Evolutionary conservation across 2,888 invertebrate genomes (phyloP), one percentile per base, ranked within the genome.

Genomic region (Caenorhabditis doughertyi): DNA sequence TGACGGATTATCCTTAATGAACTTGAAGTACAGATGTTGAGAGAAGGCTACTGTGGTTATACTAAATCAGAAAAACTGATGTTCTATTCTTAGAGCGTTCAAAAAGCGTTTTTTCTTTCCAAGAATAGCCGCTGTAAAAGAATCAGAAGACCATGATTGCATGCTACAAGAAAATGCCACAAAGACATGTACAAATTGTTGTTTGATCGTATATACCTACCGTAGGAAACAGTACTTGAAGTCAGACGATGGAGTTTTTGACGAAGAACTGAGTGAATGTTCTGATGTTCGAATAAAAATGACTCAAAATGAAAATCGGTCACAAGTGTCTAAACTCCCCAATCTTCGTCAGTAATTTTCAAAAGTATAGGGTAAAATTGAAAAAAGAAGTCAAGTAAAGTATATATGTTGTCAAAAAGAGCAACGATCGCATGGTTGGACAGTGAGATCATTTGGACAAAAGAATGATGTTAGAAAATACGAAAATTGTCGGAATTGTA

Each of bases 231-330:
- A 42, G 13, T 42, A 13, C 13, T 13, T 3, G 42, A 42, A 42
- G 13, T 5, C 3, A 42, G 13, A 11, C 32, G 9, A 9, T 32
- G 9, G 9, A 42, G 3, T 13, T 42, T 18, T 4, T n/a, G 18
- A 13, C n/a, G 7, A n/a, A 47, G 18, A 18, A 47, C 3, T 42
- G 18, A 18, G 18, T 18, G 13, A 18, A 18, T 18, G 44, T 18
- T 47, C 44, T 18, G 44, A 47, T 47, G 44, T 64, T 64, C 27
- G 27, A 49, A 58, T 51, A 51, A 58, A 62, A 64, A 49, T 64
- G 47, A 64, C n/a, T 62, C 62, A 62, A 58, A 58, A 13, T 4
- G 42, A 25, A 44, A 29, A 25, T 49, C 16, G 23, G n/a, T 60
- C 60, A 60, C 42, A 42, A 16, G 11, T 47, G 47, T 47, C 64